phyloP scores from a whole-genome alignment of 2,888 invertebrate genomes.

The Cryptophagus acutangulus region DNA sequence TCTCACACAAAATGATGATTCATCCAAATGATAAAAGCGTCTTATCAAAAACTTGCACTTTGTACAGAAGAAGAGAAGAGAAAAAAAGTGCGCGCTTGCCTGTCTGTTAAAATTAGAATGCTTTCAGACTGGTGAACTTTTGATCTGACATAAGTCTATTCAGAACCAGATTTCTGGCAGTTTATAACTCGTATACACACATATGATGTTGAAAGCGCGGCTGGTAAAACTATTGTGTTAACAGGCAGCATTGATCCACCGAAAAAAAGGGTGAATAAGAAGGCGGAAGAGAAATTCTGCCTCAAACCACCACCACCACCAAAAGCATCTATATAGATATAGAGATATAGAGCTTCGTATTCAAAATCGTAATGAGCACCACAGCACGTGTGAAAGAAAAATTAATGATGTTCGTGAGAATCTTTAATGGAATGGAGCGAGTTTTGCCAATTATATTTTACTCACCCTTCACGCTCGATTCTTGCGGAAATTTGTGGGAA shows the following conservation, averaged over 20 bases:
- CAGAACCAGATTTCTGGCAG: neutral
- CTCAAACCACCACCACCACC: slow-evolving; percentile 2
- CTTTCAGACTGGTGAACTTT: slow-evolving; percentile 1
- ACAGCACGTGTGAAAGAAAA: slow-evolving; percentile 30
- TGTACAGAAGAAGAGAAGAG: too few relatives aligned
- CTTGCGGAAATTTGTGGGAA: slow-evolving; percentile 2
- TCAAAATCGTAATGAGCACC: slow-evolving; percentile 29
- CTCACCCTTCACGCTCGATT: slow-evolving; percentile 8
- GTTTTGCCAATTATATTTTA: slow-evolving; percentile 16
- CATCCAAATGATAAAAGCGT: slow-evolving; percentile 1
- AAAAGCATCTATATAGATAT: neutral
- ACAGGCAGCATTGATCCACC: slow-evolving; percentile 6
- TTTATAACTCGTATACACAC: neutral
- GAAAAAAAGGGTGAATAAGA: slow-evolving; percentile 2
- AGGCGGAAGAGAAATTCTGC: slow-evolving; percentile 6
- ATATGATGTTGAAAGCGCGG: neutral
- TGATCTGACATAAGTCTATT: slow-evolving; percentile 4
- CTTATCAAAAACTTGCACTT: too few relatives aligned
- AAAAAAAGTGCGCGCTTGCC: too few relatives aligned
- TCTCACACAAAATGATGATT: neutral
- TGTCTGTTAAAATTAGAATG: slow-evolving; percentile 1
- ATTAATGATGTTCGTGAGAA: slow-evolving; percentile 29
- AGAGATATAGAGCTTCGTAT: slow-evolving; percentile 19
- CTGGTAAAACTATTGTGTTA: slow-evolving; percentile 6
- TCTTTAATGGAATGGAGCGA: slow-evolving; percentile 11